Conservation (phyloP, 2,888 invertebrate species). For the Athrips mouffetella region DNA sequence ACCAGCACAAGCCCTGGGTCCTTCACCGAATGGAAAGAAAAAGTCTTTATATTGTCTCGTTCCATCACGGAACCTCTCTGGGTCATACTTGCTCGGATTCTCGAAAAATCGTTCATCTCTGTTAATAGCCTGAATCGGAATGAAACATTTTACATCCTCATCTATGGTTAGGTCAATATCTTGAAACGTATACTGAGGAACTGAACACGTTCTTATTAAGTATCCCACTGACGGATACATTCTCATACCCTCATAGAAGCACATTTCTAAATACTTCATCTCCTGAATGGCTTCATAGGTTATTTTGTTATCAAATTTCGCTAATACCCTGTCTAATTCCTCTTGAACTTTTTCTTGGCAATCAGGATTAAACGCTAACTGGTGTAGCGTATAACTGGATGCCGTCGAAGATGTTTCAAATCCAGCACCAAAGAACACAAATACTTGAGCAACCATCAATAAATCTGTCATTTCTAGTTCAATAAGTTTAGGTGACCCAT, state of each 20-base stretch:
- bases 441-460: slow-evolving; percentile 61
- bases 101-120: slow-evolving; percentile 59
- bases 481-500: slow-evolving; percentile 52
- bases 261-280: slow-evolving; percentile 62
- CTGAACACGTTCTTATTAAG: slow-evolving; percentile 54
- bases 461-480: slow-evolving; percentile 53
- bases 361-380: slow-evolving; percentile 65
- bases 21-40: slow-evolving; percentile 64
- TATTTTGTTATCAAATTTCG: slow-evolving; percentile 50
- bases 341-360: slow-evolving; percentile 60
- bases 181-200: slow-evolving; percentile 58
- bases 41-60: slow-evolving; percentile 45
- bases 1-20: slow-evolving; percentile 67
- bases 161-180: slow-evolving; percentile 56
- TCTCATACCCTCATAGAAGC: slow-evolving; percentile 62
- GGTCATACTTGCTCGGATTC: slow-evolving; percentile 54
- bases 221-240: slow-evolving; percentile 64
- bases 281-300: slow-evolving; percentile 63
- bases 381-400: slow-evolving; percentile 67
- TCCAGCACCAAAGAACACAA: slow-evolving; percentile 71
- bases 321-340: slow-evolving; percentile 60
- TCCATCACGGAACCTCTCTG: slow-evolving; percentile 54
- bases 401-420: slow-evolving; percentile 74
- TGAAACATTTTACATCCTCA: slow-evolving; percentile 49
- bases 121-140: slow-evolving; percentile 62